phyloP scores from a whole-genome alignment of 2,888 invertebrate genomes.

The Cerastis rubricosa region DNA sequence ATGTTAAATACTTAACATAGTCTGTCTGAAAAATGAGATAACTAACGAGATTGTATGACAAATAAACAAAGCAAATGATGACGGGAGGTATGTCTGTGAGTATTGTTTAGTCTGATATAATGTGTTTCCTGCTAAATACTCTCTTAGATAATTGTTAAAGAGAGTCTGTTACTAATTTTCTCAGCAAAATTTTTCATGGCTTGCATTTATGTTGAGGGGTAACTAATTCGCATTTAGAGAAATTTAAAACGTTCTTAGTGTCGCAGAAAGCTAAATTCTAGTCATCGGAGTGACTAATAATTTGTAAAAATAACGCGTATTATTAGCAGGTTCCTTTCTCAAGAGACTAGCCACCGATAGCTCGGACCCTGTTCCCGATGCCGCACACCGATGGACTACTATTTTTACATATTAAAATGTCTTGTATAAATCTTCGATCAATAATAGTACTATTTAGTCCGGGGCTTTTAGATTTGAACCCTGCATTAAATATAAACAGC shows the following conservation, averaged over 20 bases:
- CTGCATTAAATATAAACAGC: too few relatives aligned
- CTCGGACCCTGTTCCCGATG: too few relatives aligned
- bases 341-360: too few relatives aligned
- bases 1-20: constrained; percentile 46
- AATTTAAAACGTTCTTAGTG: not conserved
- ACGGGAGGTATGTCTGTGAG: constrained; percentile 16
- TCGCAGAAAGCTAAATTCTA: not conserved
- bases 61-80: constrained; percentile 42
- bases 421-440: too few relatives aligned
- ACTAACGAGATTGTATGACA: constrained; percentile 64
- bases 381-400: too few relatives aligned
- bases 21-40: constrained; percentile 63
- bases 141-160: not conserved
- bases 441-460: too few relatives aligned
- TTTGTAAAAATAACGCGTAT: too few relatives aligned
- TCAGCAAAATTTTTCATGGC: not conserved
- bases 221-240: not conserved
- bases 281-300: not conserved
- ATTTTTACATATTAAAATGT: too few relatives aligned
- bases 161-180: not conserved
- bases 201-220: not conserved
- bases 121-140: constrained; percentile 23
- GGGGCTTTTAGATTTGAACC: too few relatives aligned
- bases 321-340: too few relatives aligned
- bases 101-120: constrained; percentile 9